Evolutionary conservation across 2,113 vertebrate species (phyloP).

Genomic region (Leuciscus idus): DNA sequence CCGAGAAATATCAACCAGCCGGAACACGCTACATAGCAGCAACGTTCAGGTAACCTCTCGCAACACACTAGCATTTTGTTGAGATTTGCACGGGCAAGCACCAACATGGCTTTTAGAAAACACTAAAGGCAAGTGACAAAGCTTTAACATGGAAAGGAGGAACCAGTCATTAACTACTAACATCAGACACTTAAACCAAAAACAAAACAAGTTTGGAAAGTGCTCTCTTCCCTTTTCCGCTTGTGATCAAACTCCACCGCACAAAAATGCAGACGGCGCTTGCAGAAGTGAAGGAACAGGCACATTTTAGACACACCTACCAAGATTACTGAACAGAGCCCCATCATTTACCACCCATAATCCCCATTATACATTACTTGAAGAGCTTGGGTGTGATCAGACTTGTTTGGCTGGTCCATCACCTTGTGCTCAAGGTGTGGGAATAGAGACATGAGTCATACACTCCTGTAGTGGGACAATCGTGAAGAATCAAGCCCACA

Average conservation of each 20-base stretch:
- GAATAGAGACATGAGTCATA: background rate
- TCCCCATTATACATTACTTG: background rate
- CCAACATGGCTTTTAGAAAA: background rate
- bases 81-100: background rate
- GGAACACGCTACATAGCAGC: background rate
- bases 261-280: background rate
- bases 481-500: background rate
- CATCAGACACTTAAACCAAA: background rate
- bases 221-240: background rate
- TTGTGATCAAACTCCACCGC: background rate
- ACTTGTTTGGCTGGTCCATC: background rate
- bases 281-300: background rate
- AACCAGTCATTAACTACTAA: background rate
- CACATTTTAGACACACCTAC: constrained; percentile 1
- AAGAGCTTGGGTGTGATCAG: background rate
- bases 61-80: background rate
- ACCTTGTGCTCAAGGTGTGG: constrained; percentile 2
- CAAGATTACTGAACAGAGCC: background rate
- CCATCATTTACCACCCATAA: background rate
- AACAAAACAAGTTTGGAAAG: background rate
- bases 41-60: background rate
- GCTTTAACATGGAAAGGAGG: background rate
- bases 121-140: background rate
- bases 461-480: background rate
- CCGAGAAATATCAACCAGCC: background rate